phyloP scores from a whole-genome alignment of 2,888 invertebrate species.

The Cryptus armator region DNA sequence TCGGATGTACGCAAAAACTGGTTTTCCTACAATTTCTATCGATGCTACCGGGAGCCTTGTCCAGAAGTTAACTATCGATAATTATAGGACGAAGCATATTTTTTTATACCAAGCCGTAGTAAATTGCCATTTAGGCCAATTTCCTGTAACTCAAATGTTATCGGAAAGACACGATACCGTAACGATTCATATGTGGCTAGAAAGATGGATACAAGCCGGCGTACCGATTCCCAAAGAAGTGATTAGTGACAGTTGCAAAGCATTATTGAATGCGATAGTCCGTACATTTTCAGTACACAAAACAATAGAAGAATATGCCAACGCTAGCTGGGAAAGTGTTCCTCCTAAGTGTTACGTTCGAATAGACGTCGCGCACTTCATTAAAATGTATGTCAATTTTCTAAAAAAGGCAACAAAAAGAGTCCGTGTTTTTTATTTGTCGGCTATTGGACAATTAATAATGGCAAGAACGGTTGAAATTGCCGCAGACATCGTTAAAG shows the following conservation, averaged over 20 bases:
- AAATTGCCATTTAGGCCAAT: slow-evolving; percentile 11
- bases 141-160: slow-evolving; percentile 25
- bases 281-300: slow-evolving; percentile 20
- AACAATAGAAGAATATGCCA: slow-evolving; percentile 22
- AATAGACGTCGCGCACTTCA: slow-evolving; percentile 11
- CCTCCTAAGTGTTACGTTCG: not conserved
- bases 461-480: slow-evolving; percentile 1
- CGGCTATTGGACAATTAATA: slow-evolving; percentile 18
- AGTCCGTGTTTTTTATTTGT: slow-evolving; percentile 6
- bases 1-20: slow-evolving; percentile 12
- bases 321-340: slow-evolving; percentile 8
- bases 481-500: not conserved
- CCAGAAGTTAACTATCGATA: not conserved
- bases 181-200: slow-evolving; percentile 19
- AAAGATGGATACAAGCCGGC: slow-evolving; percentile 16
- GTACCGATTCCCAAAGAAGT: slow-evolving; percentile 13
- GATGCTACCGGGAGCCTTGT: slow-evolving; percentile 20
- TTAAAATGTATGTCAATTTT: not conserved
- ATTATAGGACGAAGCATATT: slow-evolving; percentile 11
- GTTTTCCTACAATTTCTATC: slow-evolving; percentile 5
- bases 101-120: slow-evolving; percentile 26
- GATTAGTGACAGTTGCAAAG: slow-evolving; percentile 7
- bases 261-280: slow-evolving; percentile 6
- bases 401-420: not conserved
- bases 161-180: slow-evolving; percentile 6